Percentiles rank a stretch among this genome's conserved stretches.
Evolutionary conservation across 2,113 vertebrate species (phyloP).

Genomic region (Piaya cayana): DNA sequence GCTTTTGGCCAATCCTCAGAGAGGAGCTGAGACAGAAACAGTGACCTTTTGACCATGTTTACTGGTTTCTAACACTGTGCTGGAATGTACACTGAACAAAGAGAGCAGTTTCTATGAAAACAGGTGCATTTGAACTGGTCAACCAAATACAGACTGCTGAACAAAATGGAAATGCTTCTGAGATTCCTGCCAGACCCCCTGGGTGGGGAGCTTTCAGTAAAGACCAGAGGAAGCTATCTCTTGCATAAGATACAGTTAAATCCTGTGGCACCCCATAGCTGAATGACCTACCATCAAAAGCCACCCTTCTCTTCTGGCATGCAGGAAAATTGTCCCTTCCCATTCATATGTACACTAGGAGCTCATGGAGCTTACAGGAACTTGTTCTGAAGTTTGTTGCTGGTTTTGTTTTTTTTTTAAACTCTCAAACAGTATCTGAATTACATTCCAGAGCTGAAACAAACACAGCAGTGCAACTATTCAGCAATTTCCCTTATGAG

Average conservation of each 20-base stretch:
- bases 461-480: constrained; percentile 11
- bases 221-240: constrained; percentile 67
- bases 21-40: not conserved
- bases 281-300: constrained; percentile 78
- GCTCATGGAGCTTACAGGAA: constrained; percentile 22
- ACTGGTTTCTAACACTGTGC: constrained; percentile 3
- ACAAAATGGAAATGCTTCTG: constrained; percentile 73
- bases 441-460: constrained; percentile 41
- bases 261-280: constrained; percentile 71
- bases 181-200: constrained; percentile 60
- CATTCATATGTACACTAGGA: constrained; percentile 86
- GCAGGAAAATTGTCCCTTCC: constrained; percentile 77
- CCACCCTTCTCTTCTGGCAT: constrained; percentile 78
- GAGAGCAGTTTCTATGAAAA: constrained; percentile 69
- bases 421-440: not conserved
- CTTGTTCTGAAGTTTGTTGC: constrained; percentile 47
- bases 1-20: not conserved
- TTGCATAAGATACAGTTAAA: constrained; percentile 66
- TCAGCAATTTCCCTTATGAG: not conserved
- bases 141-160: constrained; percentile 71
- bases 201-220: constrained; percentile 52
- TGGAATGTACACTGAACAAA: constrained; percentile 63
- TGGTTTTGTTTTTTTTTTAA: not conserved
- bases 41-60: constrained; percentile 87
- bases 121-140: constrained; percentile 83